Evolutionary conservation across 1,140 invertebrate species (phyloP).

Genomic region (Drosophila malerkotliana): DNA sequence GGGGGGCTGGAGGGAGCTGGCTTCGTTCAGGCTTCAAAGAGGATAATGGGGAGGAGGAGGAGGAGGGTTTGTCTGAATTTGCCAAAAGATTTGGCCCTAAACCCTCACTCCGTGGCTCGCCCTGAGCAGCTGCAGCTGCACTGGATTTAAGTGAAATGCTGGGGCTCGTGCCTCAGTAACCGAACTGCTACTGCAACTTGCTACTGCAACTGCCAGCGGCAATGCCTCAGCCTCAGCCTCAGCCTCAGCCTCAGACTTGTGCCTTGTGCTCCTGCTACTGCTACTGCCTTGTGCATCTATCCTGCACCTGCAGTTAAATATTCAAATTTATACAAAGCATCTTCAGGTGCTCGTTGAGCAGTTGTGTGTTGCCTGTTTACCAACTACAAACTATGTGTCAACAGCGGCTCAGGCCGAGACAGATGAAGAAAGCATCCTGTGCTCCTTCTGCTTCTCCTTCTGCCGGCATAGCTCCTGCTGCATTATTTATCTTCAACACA

Average conservation of each 20-base stretch:
- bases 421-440: constrained; percentile 67
- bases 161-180: constrained; percentile 4
- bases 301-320: constrained; percentile 64
- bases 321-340: constrained; percentile 81
- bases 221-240: background rate
- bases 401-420: constrained; percentile 61
- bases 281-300: constrained; percentile 1
- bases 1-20: background rate
- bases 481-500: constrained; percentile 69
- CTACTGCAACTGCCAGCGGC: constrained; percentile 12
- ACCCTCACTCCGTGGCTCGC: background rate
- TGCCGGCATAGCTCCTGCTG: constrained; percentile 38
- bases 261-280: background rate
- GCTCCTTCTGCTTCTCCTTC: constrained; percentile 1
- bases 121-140: constrained; percentile 34
- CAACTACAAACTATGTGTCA: constrained; percentile 79
- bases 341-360: constrained; percentile 68
- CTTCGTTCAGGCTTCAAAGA: too few species aligned
- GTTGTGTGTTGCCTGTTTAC: constrained; percentile 63
- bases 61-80: constrained; percentile 15
- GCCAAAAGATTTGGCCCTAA: constrained; percentile 28
- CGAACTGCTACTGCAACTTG: constrained; percentile 16
- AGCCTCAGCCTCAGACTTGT: background rate
- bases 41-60: background rate
- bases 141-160: constrained; percentile 57